Base-by-base conservation (phyloP, 2,888 invertebrate genomes). In the Drosophila demipolita region DNA sequence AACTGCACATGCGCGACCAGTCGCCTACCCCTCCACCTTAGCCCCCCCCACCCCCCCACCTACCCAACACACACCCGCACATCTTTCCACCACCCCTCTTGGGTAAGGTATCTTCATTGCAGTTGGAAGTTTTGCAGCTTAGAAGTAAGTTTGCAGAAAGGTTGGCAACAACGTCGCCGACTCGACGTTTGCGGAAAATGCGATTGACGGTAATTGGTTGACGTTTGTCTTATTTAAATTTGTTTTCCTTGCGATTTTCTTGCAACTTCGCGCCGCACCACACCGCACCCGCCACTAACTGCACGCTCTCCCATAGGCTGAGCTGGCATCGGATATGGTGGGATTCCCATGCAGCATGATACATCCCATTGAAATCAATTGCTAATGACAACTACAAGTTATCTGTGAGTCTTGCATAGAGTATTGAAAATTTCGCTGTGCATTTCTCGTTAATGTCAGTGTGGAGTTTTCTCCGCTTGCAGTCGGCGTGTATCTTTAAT, bases 131-230 rank as follows among this genome's bases (percentile, higher is more conserved):
- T 80, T 89, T 74, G 85, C 77, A 72, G 83, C 83, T 81, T 67
- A 59, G 69, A 69, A 55, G 69, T 72, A 77, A 67, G 67, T 84
- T 69, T 78, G 82, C 68, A 70, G 55, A 73, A 82, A 75, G 76
- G 82, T 83, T 78, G 79, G 26, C 82, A 63, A 64, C 74, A 71
- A 61, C 83, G 26, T 64, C 53, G 49, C 36, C 68, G 50, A 36
- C 65, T 40, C 71, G 60, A 57, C 68, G 68, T 65, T 81, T 78
- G 87, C 85, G 87, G 89, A 66, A 87, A 87, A 87, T 89, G 85
- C 90, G 90, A 89, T 89, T 89, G 89, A 89, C 91, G 91, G 91
- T 89, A 91, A 89, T 89, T 89, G 89, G 91, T 84, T 90, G 89
- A 89, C 89, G 89, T 89, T 88, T 91, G 87, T 90, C 90, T 87